A percentile compares a stretch with the other conserved stretches of the same genome.
Conservation (phyloP, 2,797 vertebrate genomes). For the Botia almorhae region DNA sequence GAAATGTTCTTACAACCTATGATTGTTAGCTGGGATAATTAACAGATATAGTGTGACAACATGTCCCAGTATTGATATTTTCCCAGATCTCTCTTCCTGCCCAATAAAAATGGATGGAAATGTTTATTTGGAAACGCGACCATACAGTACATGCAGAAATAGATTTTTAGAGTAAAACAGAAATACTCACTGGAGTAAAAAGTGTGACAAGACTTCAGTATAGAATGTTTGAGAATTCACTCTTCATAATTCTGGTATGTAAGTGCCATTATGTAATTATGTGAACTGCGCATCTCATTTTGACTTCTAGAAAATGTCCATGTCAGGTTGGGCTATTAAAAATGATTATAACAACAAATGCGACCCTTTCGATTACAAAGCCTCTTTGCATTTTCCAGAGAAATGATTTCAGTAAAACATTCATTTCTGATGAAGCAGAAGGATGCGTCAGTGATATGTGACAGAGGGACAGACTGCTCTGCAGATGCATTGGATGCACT, state of each 20-base stretch:
- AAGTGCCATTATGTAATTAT: background rate
- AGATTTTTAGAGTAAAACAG: background rate
- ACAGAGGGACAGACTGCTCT: constrained; percentile 1
- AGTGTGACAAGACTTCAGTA: background rate
- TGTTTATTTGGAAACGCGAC: background rate
- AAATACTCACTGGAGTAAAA: background rate
- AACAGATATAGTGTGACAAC: background rate
- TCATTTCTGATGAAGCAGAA: constrained; percentile 35
- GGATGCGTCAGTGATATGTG: constrained; percentile 20
- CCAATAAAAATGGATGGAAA: background rate
- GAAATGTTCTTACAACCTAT: no score
- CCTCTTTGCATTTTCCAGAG: background rate
- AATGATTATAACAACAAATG: constrained; percentile 33
- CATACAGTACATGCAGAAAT: background rate
- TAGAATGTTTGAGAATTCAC: background rate
- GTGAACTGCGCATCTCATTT: constrained; percentile 4
- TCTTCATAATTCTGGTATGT: background rate
- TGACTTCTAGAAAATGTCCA: background rate
- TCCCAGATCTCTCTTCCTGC: background rate
- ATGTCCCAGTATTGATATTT: background rate
- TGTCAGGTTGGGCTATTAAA: constrained; percentile 6
- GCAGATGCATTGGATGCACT: background rate
- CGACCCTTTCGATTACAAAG: constrained; percentile 10
- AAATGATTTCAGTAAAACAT: constrained; percentile 22
- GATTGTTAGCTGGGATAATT: background rate